These are phyloP conservation scores for Drosophila pectinifera DNA, from an alignment of 1,140 invertebrate species.

Conservation along the genomic window DNA sequence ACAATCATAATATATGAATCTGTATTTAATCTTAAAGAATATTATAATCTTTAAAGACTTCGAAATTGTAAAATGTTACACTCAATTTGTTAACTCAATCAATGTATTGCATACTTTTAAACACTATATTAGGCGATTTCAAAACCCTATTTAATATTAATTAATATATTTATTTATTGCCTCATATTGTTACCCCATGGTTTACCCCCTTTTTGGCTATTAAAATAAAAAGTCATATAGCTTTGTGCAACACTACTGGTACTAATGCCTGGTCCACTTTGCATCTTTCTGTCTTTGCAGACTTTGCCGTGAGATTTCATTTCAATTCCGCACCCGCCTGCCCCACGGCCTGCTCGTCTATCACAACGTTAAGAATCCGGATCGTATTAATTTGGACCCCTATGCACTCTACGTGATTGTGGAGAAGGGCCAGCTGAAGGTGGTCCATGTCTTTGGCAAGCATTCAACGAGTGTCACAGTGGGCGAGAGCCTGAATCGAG, in stretches of 20 bases:
- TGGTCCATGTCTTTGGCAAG: slow-evolving; percentile 95
- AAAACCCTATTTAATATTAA: too few relatives aligned
- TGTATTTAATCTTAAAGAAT: too few relatives aligned
- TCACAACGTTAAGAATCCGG: slow-evolving; percentile 94
- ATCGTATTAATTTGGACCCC: slow-evolving; percentile 89
- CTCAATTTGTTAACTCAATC: too few relatives aligned
- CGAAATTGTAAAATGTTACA: too few relatives aligned
- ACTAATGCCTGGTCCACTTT: slow-evolving; percentile 21
- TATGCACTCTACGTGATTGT: slow-evolving; percentile 95
- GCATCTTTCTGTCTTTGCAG: slow-evolving; percentile 85
- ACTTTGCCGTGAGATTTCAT: slow-evolving; percentile 93
- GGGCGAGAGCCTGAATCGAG: slow-evolving; percentile 94
- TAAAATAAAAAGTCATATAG: too few relatives aligned
- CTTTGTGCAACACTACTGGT: slow-evolving; percentile 9
- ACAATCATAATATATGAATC: too few relatives aligned
- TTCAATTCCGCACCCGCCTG: slow-evolving; percentile 93
- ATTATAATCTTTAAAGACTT: too few relatives aligned
- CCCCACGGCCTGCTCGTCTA: slow-evolving; percentile 94
- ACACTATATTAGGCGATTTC: neutral
- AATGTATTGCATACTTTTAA: neutral
- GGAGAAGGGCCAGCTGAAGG: slow-evolving; percentile 94
- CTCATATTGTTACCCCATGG: neutral
- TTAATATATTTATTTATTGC: too few relatives aligned
- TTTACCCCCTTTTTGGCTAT: neutral
- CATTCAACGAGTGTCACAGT: slow-evolving; percentile 93